phyloP scores from a whole-genome alignment of 2,797 vertebrate species.

The Gephyroberyx darwinii region DNA sequence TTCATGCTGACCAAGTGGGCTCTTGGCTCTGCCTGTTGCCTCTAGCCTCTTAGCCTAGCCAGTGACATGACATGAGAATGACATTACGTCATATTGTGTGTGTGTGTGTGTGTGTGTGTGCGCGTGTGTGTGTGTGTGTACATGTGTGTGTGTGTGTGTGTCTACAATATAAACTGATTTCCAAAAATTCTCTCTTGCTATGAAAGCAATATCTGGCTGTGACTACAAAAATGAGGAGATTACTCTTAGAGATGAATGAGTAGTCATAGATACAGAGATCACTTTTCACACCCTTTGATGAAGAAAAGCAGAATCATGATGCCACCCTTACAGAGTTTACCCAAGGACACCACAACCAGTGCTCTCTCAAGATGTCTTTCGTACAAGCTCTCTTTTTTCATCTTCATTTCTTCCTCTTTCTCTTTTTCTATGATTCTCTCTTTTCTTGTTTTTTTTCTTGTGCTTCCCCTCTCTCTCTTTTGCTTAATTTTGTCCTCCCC shows the following conservation, averaged over 20 bases:
- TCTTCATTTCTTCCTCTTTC: constrained; percentile 1
- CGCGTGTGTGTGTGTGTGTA: no score
- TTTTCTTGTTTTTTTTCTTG: background rate
- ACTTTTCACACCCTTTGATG: background rate
- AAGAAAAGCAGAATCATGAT: constrained; percentile 4
- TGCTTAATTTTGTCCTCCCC: constrained; percentile 9
- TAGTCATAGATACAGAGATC: constrained; percentile 5
- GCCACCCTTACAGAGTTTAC: constrained; percentile 1
- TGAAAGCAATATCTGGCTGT: no score
- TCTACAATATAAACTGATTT: background rate
- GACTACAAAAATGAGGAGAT: constrained; percentile 1
- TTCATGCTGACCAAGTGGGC: background rate
- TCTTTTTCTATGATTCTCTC: background rate
- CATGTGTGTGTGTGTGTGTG: background rate
- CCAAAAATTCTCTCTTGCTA: background rate
- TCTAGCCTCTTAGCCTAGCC: constrained; percentile 18
- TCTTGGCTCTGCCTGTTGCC: constrained; percentile 16
- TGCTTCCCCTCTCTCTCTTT: background rate
- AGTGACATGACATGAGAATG: background rate
- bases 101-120: background rate
- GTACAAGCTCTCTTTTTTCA: constrained; percentile 4
- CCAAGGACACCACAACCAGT: background rate
- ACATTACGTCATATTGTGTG: background rate
- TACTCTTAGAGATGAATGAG: background rate
- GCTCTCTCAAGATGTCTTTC: background rate